phyloP scores from a whole-genome alignment of 2,113 vertebrate species.

The Oryzias javanicus region DNA sequence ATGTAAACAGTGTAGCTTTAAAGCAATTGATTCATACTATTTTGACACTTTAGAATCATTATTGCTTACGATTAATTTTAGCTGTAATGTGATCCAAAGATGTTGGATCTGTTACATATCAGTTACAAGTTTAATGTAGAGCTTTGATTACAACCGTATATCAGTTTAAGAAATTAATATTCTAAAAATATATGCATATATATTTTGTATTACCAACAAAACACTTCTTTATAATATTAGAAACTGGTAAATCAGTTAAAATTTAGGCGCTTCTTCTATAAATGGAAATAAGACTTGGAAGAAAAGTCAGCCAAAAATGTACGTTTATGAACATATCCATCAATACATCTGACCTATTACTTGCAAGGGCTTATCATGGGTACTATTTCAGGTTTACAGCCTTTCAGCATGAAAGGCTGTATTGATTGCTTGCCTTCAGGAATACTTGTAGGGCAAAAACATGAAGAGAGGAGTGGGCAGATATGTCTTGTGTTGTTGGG shows the following conservation, averaged over 20 bases:
- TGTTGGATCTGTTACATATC: too few species aligned
- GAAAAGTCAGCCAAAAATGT: slow-evolving; percentile 49
- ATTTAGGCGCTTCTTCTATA: slow-evolving; percentile 34
- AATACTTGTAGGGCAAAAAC: slow-evolving; percentile 62
- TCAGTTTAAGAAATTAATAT: too few species aligned
- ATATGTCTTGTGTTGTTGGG: slow-evolving; percentile 36
- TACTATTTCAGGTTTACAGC: slow-evolving; percentile 71
- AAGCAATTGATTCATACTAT: too few species aligned
- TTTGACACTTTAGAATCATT: too few species aligned
- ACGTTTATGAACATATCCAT: slow-evolving; percentile 70
- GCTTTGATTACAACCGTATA: too few species aligned
- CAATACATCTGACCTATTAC: slow-evolving; percentile 72
- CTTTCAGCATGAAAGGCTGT: slow-evolving; percentile 59
- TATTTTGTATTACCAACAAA: too few species aligned
- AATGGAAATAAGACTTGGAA: slow-evolving; percentile 42
- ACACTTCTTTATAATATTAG: not conserved
- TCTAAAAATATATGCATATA: too few species aligned
- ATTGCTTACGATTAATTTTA: too few species aligned
- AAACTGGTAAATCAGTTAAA: slow-evolving; percentile 25
- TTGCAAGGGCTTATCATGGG: slow-evolving; percentile 66
- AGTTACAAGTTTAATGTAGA: too few species aligned
- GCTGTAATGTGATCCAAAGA: too few species aligned
- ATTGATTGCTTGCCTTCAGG: slow-evolving; percentile 70
- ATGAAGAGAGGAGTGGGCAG: slow-evolving; percentile 9
- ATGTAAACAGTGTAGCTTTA: too few species aligned